phyloP scores from a whole-genome alignment of 2,113 vertebrate genomes.

The Prochilodus magdalenae region DNA sequence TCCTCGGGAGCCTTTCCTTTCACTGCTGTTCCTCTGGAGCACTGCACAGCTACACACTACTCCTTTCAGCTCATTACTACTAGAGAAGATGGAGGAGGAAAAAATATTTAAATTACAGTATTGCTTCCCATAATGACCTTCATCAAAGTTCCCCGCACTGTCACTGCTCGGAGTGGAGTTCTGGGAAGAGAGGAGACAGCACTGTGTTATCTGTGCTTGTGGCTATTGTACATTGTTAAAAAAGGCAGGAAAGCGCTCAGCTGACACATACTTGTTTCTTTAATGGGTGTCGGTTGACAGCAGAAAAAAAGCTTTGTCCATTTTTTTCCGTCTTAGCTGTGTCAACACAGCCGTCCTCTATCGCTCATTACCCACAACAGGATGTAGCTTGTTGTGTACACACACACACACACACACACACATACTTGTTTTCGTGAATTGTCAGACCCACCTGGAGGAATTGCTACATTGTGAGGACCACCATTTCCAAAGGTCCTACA shows the following conservation, averaged over 20 bases:
- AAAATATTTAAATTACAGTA: constrained; percentile 11
- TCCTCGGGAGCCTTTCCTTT: constrained; percentile 2
- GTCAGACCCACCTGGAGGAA: too few relatives aligned
- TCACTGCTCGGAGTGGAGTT: not conserved
- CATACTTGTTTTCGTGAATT: too few relatives aligned
- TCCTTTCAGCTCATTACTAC: constrained; percentile 33
- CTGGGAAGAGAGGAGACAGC: not conserved
- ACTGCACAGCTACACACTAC: constrained; percentile 2
- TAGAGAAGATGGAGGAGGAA: not conserved
- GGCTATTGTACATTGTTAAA: constrained; percentile 27
- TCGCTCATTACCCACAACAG: constrained; percentile 26
- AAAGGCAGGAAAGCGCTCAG: constrained; percentile 10
- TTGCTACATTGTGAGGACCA: too few relatives aligned
- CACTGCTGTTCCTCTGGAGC: not conserved
- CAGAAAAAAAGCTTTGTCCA: constrained; percentile 19
- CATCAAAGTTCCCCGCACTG: constrained; percentile 3
- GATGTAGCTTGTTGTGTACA: constrained; percentile 34
- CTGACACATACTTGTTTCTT: constrained; percentile 33
- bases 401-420: constrained; percentile 1
- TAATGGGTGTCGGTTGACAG: constrained; percentile 16
- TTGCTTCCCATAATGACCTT: constrained; percentile 12
- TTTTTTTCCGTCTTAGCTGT: constrained; percentile 14
- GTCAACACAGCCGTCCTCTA: constrained; percentile 42
- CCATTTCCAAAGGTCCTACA: too few relatives aligned
- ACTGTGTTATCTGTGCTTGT: not conserved